These are phyloP conservation scores for Mactromeris polynyma DNA, from an alignment of 2,888 invertebrate genomes.

Conservation along the genomic window DNA sequence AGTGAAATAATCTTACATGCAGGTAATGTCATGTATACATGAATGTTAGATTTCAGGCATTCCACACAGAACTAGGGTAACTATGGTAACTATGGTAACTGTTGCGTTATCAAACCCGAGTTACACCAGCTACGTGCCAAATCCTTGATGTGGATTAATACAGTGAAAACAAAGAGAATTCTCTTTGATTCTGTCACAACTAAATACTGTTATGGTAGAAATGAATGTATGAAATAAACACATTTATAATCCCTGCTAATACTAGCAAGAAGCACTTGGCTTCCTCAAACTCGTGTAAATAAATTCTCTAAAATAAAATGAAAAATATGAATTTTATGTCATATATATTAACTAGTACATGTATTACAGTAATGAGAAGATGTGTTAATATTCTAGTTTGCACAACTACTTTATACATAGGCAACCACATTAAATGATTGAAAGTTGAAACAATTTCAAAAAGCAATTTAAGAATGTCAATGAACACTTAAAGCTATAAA, in stretches of 20 bases:
- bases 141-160: too few species aligned
- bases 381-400: background rate
- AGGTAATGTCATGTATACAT: too few species aligned
- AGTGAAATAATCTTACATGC: too few species aligned
- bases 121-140: too few species aligned
- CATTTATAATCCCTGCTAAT: background rate
- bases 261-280: background rate
- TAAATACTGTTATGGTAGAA: background rate
- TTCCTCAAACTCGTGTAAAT: background rate
- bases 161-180: background rate
- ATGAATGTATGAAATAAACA: background rate
- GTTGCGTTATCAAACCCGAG: too few species aligned
- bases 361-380: background rate
- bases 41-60: too few species aligned
- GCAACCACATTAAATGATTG: background rate
- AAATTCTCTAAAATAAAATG: background rate
- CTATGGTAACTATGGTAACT: too few species aligned
- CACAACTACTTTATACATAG: background rate
- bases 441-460: background rate
- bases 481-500: background rate
- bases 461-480: background rate
- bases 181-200: background rate
- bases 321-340: background rate
- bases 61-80: too few species aligned
- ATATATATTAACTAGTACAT: background rate